Conservation (phyloP, 1,140 invertebrate genomes). For the Drosophila aff. region DNA sequence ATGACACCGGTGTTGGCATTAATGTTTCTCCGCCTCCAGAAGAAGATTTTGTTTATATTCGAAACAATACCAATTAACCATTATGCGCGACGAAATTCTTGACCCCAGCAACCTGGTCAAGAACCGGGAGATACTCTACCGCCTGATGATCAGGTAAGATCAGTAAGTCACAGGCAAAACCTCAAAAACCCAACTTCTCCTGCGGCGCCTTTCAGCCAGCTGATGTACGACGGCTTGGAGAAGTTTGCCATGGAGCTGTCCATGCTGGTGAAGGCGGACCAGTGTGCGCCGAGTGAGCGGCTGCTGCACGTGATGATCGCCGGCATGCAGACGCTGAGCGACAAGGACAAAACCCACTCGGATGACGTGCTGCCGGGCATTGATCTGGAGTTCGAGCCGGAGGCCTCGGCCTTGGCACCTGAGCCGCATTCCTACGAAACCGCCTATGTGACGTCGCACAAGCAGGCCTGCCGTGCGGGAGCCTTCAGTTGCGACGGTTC, state of each 20-base stretch:
- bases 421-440: conserved; percentile 98
- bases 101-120: conserved; percentile 92
- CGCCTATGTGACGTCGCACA: conserved; percentile 99
- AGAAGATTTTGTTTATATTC: conserved; percentile 13
- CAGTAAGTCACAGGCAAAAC: not conserved
- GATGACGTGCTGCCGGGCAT: conserved; percentile 92
- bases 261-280: conserved; percentile 93
- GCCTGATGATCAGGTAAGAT: conserved; percentile 93
- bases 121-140: conserved; percentile 92
- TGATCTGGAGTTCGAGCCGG: conserved; percentile 98
- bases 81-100: conserved; percentile 88
- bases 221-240: conserved; percentile 97
- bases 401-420: conserved; percentile 94
- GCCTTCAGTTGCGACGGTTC: conserved; percentile 98
- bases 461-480: conserved; percentile 97
- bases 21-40: too few species aligned
- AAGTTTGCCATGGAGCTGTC: conserved; percentile 93
- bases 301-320: conserved; percentile 93
- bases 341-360: conserved; percentile 88
- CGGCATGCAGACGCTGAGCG: conserved; percentile 94
- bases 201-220: conserved; percentile 88
- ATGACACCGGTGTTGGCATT: too few species aligned
- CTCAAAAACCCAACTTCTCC: conserved; percentile 19
- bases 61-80: conserved; percentile 20
- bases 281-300: conserved; percentile 97